Percentiles rank a stretch among this genome's conserved stretches.
Conservation (phyloP, 1,140 invertebrate species). For the Drosophila virilis region DNA sequence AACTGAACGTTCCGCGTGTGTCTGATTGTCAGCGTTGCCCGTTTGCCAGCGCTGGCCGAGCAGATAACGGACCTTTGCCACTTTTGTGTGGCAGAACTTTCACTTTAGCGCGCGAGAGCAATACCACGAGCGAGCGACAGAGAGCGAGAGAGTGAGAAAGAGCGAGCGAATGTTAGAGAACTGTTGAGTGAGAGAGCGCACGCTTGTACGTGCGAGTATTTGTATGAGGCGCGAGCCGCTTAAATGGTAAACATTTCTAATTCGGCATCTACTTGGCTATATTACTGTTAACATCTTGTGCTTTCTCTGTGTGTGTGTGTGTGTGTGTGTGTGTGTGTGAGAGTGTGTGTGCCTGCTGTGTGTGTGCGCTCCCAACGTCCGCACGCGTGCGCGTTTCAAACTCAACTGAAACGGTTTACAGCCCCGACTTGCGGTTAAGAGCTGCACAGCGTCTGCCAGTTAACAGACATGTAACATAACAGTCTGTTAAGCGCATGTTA, state of each 20-base stretch:
- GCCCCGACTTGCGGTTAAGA: slow-evolving; percentile 62
- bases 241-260: slow-evolving; percentile 80
- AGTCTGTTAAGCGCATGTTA: slow-evolving; percentile 39
- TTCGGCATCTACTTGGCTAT: slow-evolving; percentile 59
- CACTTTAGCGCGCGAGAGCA: slow-evolving; percentile 71
- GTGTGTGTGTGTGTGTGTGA: slow-evolving; percentile 7
- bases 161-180: not conserved
- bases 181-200: slow-evolving; percentile 16
- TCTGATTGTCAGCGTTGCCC: slow-evolving; percentile 69
- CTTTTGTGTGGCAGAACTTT: slow-evolving; percentile 81
- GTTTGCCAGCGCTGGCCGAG: slow-evolving; percentile 63
- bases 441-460: slow-evolving; percentile 14
- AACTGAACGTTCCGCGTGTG: slow-evolving; percentile 80
- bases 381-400: slow-evolving; percentile 75
- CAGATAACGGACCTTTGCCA: slow-evolving; percentile 83
- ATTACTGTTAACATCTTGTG: slow-evolving; percentile 60
- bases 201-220: slow-evolving; percentile 68
- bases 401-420: slow-evolving; percentile 78
- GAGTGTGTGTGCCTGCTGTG: slow-evolving; percentile 7
- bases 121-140: slow-evolving; percentile 15
- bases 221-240: slow-evolving; percentile 60
- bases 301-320: slow-evolving; percentile 46
- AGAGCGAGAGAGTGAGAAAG: slow-evolving; percentile 24
- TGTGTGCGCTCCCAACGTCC: slow-evolving; percentile 43
- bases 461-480: slow-evolving; percentile 25